Evolutionary conservation across 2,113 vertebrate genomes (phyloP).

Genomic region (Globicephala melas): DNA sequence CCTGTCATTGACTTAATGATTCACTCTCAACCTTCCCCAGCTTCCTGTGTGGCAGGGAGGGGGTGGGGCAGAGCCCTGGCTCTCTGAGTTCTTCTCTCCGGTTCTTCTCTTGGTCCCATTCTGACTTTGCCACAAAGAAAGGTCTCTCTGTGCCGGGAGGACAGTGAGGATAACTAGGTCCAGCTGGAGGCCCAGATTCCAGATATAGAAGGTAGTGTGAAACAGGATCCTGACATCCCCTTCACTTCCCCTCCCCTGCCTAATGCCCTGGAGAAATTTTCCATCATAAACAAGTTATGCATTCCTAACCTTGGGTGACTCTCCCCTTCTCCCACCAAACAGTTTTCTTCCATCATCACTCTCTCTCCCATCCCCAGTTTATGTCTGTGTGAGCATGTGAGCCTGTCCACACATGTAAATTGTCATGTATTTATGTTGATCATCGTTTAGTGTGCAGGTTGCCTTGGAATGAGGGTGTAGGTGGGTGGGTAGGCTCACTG

Average conservation of each 20-base stretch:
- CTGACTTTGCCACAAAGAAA: neutral
- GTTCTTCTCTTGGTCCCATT: neutral
- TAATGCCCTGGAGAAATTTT: conserved; percentile 67
- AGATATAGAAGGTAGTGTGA: conserved; percentile 36
- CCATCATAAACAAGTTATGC: conserved; percentile 65
- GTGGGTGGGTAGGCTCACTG: neutral
- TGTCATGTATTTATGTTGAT: neutral
- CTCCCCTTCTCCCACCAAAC: neutral
- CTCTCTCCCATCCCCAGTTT: neutral
- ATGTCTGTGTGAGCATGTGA: neutral
- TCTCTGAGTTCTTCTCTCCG: neutral
- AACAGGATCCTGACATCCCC: neutral
- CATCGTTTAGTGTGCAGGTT: too few species aligned
- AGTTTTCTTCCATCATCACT: conserved; percentile 17
- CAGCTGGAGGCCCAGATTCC: conserved; percentile 42
- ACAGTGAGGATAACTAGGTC: conserved; percentile 7
- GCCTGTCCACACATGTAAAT: neutral
- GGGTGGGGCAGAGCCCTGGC: neutral
- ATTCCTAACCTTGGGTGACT: neutral
- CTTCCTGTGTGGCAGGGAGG: conserved; percentile 20
- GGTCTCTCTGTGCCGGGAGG: neutral
- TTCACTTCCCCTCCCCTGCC: conserved; percentile 26
- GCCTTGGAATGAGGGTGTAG: neutral
- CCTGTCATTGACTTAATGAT: conserved; percentile 33
- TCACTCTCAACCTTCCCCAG: conserved; percentile 29